phyloP scores from a whole-genome alignment of 1,140 invertebrate genomes.

The Lanistes nyassanus region DNA sequence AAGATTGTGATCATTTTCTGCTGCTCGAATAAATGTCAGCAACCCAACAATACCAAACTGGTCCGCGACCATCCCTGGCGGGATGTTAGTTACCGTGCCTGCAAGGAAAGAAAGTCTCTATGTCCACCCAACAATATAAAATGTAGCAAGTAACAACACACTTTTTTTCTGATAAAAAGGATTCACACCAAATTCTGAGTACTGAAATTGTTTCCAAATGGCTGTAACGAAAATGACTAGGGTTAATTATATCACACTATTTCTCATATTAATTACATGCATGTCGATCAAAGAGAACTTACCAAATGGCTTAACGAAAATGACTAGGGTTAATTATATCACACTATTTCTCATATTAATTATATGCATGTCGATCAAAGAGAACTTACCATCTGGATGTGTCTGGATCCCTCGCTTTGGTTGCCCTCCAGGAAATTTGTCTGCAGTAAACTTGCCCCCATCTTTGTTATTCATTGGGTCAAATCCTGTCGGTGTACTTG shows the following conservation, averaged over 20 bases:
- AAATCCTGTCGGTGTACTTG: conserved; percentile 46
- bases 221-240: background rate
- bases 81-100: conserved; percentile 93
- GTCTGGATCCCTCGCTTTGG: conserved; percentile 90
- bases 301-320: background rate
- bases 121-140: no score
- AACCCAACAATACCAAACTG: conserved; percentile 99
- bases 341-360: background rate
- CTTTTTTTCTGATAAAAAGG: background rate
- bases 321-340: background rate
- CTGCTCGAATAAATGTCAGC: conserved; percentile 95
- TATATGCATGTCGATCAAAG: background rate
- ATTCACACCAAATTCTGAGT: background rate
- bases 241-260: background rate
- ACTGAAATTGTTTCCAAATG: background rate
- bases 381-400: conserved; percentile 83
- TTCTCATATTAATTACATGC: background rate
- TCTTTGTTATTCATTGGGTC: conserved; percentile 61
- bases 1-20: conserved; percentile 95
- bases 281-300: conserved; percentile 21
- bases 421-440: conserved; percentile 39
- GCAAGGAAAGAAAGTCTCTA: conserved; percentile 24
- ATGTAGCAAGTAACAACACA: no score
- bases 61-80: conserved; percentile 97
- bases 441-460: conserved; percentile 35